A percentile compares a stretch with the other conserved stretches of the same genome.
Conservation (phyloP, 2,797 vertebrate genomes). For the Saxicola maurus region DNA sequence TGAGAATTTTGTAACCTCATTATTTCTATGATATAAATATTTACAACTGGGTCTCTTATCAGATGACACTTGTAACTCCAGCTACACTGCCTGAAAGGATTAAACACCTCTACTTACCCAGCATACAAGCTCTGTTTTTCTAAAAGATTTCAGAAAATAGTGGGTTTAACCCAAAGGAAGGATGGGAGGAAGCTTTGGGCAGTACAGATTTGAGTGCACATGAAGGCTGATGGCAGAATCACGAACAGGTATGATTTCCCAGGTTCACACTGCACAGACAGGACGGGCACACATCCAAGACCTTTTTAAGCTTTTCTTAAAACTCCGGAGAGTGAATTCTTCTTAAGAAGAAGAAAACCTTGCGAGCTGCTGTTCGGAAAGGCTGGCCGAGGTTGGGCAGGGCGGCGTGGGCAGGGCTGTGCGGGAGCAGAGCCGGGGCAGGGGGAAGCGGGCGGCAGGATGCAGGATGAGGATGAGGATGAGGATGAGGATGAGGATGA, state of each 20-base stretch:
- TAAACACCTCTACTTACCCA: background rate
- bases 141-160: background rate
- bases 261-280: rapidly evolving
- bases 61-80: background rate
- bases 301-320: background rate
- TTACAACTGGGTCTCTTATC: background rate
- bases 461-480: no score
- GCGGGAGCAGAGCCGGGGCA: background rate
- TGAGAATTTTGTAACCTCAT: background rate
- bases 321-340: background rate
- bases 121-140: background rate
- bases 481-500: no score
- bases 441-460: background rate
- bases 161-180: background rate
- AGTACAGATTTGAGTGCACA: background rate
- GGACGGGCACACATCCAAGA: background rate
- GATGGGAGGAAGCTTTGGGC: background rate
- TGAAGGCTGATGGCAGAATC: background rate
- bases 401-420: rapidly evolving
- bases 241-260: background rate
- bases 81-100: background rate
- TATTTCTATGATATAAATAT: background rate
- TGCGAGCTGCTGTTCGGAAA: background rate
- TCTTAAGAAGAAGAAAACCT: background rate
- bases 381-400: background rate